Conservation (phyloP, 64 coral and sea anemone genomes). For the Pachyseris speciosa region DNA sequence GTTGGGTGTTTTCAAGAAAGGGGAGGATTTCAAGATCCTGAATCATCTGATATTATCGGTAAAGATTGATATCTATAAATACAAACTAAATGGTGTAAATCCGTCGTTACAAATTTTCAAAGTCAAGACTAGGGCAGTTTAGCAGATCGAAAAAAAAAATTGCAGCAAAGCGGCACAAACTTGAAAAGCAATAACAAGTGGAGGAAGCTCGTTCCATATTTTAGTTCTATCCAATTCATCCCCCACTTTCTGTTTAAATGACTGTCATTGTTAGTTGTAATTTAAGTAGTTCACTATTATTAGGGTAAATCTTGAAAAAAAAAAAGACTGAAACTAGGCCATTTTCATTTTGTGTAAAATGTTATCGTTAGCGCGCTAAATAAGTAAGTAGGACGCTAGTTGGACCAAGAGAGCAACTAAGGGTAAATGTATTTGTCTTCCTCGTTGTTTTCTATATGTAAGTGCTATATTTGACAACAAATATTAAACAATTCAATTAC, state of each 20-base stretch:
- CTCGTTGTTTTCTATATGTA: no score
- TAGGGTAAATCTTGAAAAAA: background rate
- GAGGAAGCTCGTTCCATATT: background rate
- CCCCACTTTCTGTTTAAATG: background rate
- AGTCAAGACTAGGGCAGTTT: background rate
- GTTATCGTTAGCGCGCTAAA: no score
- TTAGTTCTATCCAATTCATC: background rate
- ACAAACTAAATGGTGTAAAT: background rate
- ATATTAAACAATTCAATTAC: no score
- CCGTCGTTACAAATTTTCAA: background rate
- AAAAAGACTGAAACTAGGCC: background rate
- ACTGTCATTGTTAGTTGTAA: background rate
- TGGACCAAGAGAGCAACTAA: no score
- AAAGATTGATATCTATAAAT: background rate
- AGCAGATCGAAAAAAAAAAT: background rate
- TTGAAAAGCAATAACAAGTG: background rate
- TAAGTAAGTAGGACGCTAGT: no score
- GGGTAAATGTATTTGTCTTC: no score
- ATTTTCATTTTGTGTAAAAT: no score
- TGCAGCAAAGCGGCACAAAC: background rate
- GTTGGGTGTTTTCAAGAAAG: background rate
- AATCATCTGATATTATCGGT: background rate
- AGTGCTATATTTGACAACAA: no score
- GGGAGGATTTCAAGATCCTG: background rate
- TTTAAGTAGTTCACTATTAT: background rate